Evolutionary conservation across 2,888 invertebrate genomes (phyloP).

Genomic region (Heliconius ismenius): DNA sequence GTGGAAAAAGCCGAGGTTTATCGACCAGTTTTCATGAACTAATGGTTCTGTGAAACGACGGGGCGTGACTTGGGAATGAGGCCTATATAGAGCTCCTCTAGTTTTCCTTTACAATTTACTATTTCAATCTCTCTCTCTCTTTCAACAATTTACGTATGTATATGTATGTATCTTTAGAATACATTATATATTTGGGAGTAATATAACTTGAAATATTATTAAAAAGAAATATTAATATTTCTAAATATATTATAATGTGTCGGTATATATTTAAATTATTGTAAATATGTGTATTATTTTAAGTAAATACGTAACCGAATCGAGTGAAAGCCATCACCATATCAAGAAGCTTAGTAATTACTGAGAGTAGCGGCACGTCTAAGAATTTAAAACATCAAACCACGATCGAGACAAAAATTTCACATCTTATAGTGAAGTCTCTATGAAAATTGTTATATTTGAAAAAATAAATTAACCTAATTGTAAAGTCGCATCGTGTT

Average conservation of each 20-base stretch:
- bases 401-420: neutral
- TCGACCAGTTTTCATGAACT: conserved; percentile 32
- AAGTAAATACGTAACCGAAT: conserved; percentile 10
- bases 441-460: neutral
- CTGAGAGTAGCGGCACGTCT: neutral
- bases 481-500: neutral
- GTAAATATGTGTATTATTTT: neutral
- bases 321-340: conserved; percentile 26
- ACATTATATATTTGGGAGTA: neutral
- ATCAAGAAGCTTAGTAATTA: conserved; percentile 32
- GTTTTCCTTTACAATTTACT: neutral
- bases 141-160: neutral
- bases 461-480: neutral
- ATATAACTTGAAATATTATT: no score
- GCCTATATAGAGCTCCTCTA: conserved; percentile 1
- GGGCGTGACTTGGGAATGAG: conserved; percentile 6
- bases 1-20: conserved; percentile 55
- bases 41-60: conserved; percentile 26
- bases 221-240: no score
- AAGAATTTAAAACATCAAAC: neutral
- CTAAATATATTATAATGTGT: neutral
- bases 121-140: neutral
- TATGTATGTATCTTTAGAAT: neutral
- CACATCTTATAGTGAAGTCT: neutral
- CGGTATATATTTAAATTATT: neutral